Conservation (phyloP, 2,888 invertebrate genomes). For the Dasypolia templi region DNA sequence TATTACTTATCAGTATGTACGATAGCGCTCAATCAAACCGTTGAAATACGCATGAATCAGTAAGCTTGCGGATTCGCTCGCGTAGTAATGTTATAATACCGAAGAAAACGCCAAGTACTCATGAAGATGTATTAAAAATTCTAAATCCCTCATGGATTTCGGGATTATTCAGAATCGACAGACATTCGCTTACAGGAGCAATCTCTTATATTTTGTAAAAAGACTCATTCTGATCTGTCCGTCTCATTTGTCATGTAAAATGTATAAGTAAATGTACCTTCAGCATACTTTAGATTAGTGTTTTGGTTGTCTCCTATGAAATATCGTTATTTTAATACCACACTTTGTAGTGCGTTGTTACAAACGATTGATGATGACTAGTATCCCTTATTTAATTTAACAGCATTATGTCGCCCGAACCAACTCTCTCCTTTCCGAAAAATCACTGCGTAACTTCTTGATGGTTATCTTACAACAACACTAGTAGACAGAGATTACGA, state of each 20-base stretch:
- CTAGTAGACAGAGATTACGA: conserved; percentile 7
- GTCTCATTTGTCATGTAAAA: conserved; percentile 10
- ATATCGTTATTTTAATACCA: background rate
- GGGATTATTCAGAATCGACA: conserved; percentile 17
- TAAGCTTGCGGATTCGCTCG: conserved; percentile 2
- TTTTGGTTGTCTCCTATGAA: conserved; percentile 4
- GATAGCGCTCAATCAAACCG: conserved; percentile 39
- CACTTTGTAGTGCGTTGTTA: background rate
- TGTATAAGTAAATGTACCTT: conserved; percentile 1
- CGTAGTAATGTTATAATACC: conserved; percentile 18
- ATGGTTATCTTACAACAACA: conserved; percentile 7
- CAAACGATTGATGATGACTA: background rate
- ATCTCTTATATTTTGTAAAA: conserved; percentile 4
- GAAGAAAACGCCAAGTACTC: conserved; percentile 15
- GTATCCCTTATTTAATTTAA: conserved; percentile 13
- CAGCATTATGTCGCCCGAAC: background rate
- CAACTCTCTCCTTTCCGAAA: background rate
- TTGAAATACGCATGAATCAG: conserved; percentile 43
- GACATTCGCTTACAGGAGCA: conserved; percentile 17
- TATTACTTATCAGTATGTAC: conserved; percentile 28
- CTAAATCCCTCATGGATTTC: conserved; percentile 28
- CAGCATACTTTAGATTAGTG: conserved; percentile 5
- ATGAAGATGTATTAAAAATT: conserved; percentile 26
- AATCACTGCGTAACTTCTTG: conserved; percentile 1
- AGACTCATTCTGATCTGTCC: background rate